Percentiles rank a stretch among this genome's conserved stretches.
Conservation (phyloP, 1,140 invertebrate species). For the Gryon sp. region DNA sequence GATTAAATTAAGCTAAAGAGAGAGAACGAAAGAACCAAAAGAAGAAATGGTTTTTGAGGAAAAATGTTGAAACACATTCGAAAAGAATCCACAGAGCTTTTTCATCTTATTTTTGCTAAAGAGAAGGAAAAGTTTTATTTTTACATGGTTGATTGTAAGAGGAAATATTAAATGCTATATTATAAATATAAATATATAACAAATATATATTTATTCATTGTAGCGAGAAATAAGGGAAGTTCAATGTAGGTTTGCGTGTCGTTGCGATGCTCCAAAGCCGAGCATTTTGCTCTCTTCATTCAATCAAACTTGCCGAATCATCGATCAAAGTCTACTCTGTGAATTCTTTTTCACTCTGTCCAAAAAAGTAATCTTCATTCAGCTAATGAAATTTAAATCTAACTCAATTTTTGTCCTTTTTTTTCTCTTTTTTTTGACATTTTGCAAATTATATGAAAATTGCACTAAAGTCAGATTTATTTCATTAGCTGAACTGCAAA, state of each 20-base stretch:
- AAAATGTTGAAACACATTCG: neutral
- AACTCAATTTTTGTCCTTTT: too few species aligned
- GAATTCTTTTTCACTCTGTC: conserved; percentile 40
- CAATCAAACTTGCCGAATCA: conserved; percentile 13
- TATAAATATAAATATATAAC: too few species aligned
- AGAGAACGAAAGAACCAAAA: neutral
- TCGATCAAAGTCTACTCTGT: conserved; percentile 25
- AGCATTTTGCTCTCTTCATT: conserved; percentile 9
- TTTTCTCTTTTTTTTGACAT: too few species aligned
- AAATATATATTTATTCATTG: conserved; percentile 20
- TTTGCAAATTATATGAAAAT: too few species aligned
- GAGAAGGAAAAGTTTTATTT: conserved; percentile 33
- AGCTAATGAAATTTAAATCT: too few species aligned
- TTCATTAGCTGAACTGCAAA: too few species aligned
- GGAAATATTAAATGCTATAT: neutral
- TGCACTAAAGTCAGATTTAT: too few species aligned
- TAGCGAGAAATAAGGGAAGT: neutral
- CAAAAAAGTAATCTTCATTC: neutral
- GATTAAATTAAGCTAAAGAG: neutral
- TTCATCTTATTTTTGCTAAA: conserved; percentile 52
- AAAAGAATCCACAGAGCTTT: conserved; percentile 56
- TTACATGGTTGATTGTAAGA: conserved; percentile 48
- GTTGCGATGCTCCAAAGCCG: neutral
- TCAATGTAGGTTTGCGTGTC: conserved; percentile 26
- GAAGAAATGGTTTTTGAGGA: too few species aligned